Evolutionary conservation across 2,113 vertebrate genomes (phyloP), one percentile per base, ranked within the genome.

Genomic region (Xiphorhynchus elegans): DNA sequence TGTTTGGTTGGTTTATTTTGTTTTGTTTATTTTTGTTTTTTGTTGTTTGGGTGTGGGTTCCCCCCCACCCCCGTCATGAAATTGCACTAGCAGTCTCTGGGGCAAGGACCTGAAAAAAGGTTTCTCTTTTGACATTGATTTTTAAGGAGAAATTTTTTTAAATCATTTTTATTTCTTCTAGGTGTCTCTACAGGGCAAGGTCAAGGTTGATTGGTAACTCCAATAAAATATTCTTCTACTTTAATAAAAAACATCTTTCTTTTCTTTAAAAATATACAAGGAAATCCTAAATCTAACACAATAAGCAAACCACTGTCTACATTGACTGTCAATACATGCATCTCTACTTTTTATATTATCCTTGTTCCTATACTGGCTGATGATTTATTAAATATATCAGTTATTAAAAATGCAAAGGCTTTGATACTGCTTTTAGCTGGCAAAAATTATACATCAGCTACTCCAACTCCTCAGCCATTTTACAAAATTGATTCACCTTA

Each of bases 331-430:
- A 84, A 70, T 67, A 53, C 11, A 33, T 44, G 21, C 46, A 88
- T 17, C 31, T 91, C 25, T 63, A 35, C 28, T 37, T 90, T 83
- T 86, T 83, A 66, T 28, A 67, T 59, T 37, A 90, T 40, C 35
- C 26, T 80, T 88, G 13, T 49, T 86, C 35, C 33, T 80, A 13
- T 80, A 76, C 9, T 47, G 13, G 50, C 44, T 94, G 24, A 69
- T 83, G 50, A 91, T 93, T 87, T 91, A 83, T 90, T 91, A 62
- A 87, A 37, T 74, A 63, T 50, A 78, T 13, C 33, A 66, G 46
- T 56, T 93, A 91, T 73, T 86, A 90, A 95, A 96, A 88, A 83
- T 77, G 20, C 29, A 95, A 91, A 78, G 26, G 8, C 4, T 90
- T 88, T 88, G 35, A 77, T 91, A 88, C 14, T 90, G 35, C 50